These are phyloP conservation scores for Orthonevra nobilis DNA, from an alignment of 2,888 invertebrate genomes.

Conservation along the genomic window DNA sequence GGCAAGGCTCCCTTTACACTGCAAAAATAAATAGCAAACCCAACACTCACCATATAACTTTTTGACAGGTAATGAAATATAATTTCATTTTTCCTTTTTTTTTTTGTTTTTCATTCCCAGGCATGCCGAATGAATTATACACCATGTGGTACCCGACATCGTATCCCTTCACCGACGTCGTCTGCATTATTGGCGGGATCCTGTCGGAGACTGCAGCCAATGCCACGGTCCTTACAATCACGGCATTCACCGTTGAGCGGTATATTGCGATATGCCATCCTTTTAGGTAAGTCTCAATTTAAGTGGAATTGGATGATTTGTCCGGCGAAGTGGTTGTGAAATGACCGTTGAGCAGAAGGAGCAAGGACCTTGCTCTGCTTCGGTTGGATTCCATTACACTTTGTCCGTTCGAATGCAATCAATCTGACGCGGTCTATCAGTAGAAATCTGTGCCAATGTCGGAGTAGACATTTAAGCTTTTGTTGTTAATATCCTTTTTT, in stretches of 20 bases:
- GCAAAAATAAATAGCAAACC: too few relatives aligned
- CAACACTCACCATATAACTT: slow-evolving; percentile 28
- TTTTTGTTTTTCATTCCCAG: slow-evolving; percentile 77
- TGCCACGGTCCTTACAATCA: slow-evolving; percentile 92
- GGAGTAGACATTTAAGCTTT: not conserved
- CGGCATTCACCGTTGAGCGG: slow-evolving; percentile 93
- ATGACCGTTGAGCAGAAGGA: not conserved
- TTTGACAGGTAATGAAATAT: slow-evolving; percentile 51
- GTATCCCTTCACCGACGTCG: slow-evolving; percentile 88
- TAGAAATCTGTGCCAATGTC: slow-evolving; percentile 21
- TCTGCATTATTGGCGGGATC: slow-evolving; percentile 88
- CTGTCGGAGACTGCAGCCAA: slow-evolving; percentile 93
- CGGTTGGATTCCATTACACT: not conserved
- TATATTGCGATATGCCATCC: slow-evolving; percentile 94
- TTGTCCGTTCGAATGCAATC: slow-evolving; percentile 51
- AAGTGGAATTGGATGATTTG: not conserved
- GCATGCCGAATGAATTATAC: slow-evolving; percentile 90
- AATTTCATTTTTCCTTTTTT: slow-evolving; percentile 6
- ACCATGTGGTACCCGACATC: slow-evolving; percentile 87
- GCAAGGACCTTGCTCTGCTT: slow-evolving; percentile 19
- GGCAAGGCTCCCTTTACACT: not conserved
- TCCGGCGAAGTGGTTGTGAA: too few relatives aligned
- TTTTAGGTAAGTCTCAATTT: slow-evolving; percentile 82
- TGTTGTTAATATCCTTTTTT: too few relatives aligned
- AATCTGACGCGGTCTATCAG: slow-evolving; percentile 40